Base-by-base conservation (phyloP, 2,797 vertebrate genomes). In the Acanthurus tractus region DNA sequence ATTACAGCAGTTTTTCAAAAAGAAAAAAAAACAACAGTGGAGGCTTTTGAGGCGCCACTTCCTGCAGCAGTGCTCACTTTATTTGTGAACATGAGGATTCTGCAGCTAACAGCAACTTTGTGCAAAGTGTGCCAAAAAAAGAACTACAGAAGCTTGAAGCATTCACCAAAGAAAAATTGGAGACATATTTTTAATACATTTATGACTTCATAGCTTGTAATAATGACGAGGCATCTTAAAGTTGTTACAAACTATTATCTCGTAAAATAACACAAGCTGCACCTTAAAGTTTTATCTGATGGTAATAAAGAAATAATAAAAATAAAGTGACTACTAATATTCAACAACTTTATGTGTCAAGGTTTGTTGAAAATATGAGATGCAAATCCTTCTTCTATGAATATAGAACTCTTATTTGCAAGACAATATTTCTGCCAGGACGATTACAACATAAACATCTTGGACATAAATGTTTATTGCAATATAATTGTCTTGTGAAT, bases 1-100 rank as follows among this genome's bases (percentile, higher is more conserved):
- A 76, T 44, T n/a, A 82, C 52, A 85, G 57, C 63, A 76, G 61
- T 79, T 25, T 25, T 2, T 25, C 2, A 25, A 25, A 25, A 25
- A 25, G 3, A 2, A 25, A 25, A 25, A 25, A 25, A 25, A 25
- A 25, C 2, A 25, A 73, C 54, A 82, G 58, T 10, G 59, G 34
- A 75, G 67, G 48, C 34, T 50, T 55, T 25, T 25, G 59, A 40
- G 68, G 17, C 40, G 38, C 20, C n/a, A 46, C 18, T 34, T 29
- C 53, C 62, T 38, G 18, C 53, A 68, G 69, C 68, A 29, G 25
- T 0, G 23, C 20, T 34, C 56, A 52, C 18, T 23, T 13, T 52
- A 42, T 45, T 46, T 42, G 6, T 18, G 11, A 3, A 7, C 23
- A 29, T 36, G 36, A 58, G 59, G 45, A 53, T 56, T 53, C 23